Conservation (phyloP, 1,140 invertebrate genomes). For the Drosophila orena region DNA sequence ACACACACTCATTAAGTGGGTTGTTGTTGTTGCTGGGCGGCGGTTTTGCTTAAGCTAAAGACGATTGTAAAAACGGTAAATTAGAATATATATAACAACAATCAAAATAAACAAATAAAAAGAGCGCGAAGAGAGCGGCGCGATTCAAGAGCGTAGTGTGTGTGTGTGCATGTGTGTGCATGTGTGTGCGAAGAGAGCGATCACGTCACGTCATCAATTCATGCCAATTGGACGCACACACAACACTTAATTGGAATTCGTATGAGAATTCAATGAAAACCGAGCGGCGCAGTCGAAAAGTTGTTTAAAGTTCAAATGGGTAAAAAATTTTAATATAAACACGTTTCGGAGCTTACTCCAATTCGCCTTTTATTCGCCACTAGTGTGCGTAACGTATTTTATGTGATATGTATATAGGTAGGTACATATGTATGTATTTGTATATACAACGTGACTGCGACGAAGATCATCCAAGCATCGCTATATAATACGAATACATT, state of each 20-base stretch:
- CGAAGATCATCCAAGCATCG: constrained; percentile 54
- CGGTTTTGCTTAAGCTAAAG: constrained; percentile 71
- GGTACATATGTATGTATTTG: background rate
- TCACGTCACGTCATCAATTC: constrained; percentile 82
- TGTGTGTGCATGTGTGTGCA: constrained; percentile 14
- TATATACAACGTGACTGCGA: constrained; percentile 51
- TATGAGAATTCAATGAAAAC: constrained; percentile 82
- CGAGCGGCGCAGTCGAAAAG: constrained; percentile 45
- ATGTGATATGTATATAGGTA: constrained; percentile 7
- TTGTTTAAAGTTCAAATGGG: constrained; percentile 80
- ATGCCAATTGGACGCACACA: constrained; percentile 81
- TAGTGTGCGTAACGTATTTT: constrained; percentile 15
- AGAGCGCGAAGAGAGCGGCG: constrained; percentile 40
- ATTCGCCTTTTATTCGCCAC: constrained; percentile 35
- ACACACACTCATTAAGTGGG: constrained; percentile 14
- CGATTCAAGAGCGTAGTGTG: constrained; percentile 22
- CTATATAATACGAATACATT: constrained; percentile 35
- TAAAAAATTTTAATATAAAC: constrained; percentile 69
- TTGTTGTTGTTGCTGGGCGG: constrained; percentile 48
- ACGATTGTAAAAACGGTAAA: constrained; percentile 48
- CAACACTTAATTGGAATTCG: constrained; percentile 81
- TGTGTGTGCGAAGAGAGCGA: constrained; percentile 44
- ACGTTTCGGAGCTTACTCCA: constrained; percentile 70
- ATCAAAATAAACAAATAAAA: constrained; percentile 54
- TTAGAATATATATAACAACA: constrained; percentile 44